A percentile compares a stretch with the other conserved stretches of the same genome.
Conservation (phyloP, 2,888 invertebrate species). For the Dolichomitus sp. region DNA sequence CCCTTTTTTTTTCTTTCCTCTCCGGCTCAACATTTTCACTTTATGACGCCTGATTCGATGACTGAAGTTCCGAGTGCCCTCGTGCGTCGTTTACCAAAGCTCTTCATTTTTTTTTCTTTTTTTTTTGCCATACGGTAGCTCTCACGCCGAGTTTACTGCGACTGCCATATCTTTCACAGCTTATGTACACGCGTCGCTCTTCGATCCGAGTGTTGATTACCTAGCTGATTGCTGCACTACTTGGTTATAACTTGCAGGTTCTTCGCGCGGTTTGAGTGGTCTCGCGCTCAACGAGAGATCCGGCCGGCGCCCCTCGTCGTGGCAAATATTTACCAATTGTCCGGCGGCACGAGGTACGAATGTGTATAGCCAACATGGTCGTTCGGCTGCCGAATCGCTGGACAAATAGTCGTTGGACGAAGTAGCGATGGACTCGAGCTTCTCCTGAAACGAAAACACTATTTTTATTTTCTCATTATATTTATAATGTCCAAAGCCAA, state of each 20-base stretch:
- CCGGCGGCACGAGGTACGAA: conserved; percentile 11
- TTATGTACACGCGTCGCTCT: conserved; percentile 16
- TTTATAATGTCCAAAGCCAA: not conserved
- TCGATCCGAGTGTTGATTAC: conserved; percentile 43
- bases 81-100: conserved; percentile 5
- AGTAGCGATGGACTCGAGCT: conserved; percentile 34
- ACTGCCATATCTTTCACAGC: conserved; percentile 22
- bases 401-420: conserved; percentile 28
- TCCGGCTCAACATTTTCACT: conserved; percentile 44
- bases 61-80: conserved; percentile 21
- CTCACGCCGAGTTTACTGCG: not conserved
- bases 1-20: conserved; percentile 23
- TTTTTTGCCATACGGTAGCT: not conserved
- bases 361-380: conserved; percentile 12
- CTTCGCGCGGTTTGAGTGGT: conserved; percentile 7
- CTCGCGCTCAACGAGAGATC: not conserved
- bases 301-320: not conserved
- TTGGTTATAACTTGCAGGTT: conserved; percentile 37
- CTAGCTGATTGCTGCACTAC: conserved; percentile 46
- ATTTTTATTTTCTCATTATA: not conserved
- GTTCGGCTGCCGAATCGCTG: conserved; percentile 21
- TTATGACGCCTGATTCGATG: conserved; percentile 52
- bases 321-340: conserved; percentile 50
- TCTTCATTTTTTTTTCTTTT: conserved; percentile 19
- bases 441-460: conserved; percentile 2